Evolutionary conservation across 2,888 invertebrate species (phyloP), one percentile per base, ranked within the genome.

Genomic region (Anthophora plumipes): DNA sequence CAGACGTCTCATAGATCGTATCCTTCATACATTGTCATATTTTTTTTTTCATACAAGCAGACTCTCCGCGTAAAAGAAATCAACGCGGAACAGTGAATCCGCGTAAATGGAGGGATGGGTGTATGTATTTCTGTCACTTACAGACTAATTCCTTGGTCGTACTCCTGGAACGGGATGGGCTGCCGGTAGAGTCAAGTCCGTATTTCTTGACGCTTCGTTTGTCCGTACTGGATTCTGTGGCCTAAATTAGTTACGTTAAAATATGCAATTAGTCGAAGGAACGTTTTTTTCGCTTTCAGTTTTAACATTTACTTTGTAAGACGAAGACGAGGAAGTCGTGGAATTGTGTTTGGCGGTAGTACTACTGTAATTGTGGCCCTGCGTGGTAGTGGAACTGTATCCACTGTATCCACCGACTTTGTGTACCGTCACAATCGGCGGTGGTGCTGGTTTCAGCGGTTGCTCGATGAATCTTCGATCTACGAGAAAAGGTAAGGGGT

Each of bases 391-490:
- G 92, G 92, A 8, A 93, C 92, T 89, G 91, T 89, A 89, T 94
- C 90, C 86, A 60, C 89, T 87, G 77, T 93, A 91, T 68, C 94
- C 91, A 70, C 92, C 95, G 92, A 94, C 93, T 93, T 94, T 75
- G 91, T 89, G 63, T 93, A 94, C 63, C 93, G 95, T 90, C 20
- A 93, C 94, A 94, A 88, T 95, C 93, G 85, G 95, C 94, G 96
- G 94, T 46, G 97, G 97, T 72, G 97, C 96, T 46, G 97, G 97
- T 91, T 97, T 96, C 87, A 97, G 94, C 2, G 97, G 97, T 87
- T 97, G 96, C 94, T 98, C 98, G 87, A 98, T 97, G 93, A 97
- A 98, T 92, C 97, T 96, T 72, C 98, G 96, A 94, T 98, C 98
- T 95, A 55, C 11, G 48, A 31, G 50, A 31, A 17, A 43, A 46